Percentiles rank a stretch among this genome's conserved stretches.
Conservation (phyloP, 2,113 vertebrate species). For the Apaloderma vittatum region DNA sequence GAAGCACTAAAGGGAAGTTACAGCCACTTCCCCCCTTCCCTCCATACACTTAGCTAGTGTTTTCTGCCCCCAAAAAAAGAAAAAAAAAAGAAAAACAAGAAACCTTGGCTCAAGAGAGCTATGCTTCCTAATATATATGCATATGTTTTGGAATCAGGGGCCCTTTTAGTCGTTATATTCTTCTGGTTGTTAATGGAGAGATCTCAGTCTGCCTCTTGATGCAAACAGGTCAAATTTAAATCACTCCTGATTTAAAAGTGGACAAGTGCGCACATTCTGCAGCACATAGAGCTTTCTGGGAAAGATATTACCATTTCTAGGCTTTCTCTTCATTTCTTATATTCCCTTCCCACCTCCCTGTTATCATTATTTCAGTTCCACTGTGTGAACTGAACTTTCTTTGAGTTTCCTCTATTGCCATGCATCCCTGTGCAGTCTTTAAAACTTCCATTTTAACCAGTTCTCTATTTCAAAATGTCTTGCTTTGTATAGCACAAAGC, state of each 20-base stretch:
- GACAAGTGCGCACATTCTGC: background rate
- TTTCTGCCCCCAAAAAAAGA: background rate
- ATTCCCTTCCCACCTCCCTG: background rate
- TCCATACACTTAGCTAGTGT: fast-evolving
- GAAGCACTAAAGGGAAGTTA: background rate
- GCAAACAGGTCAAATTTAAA: background rate
- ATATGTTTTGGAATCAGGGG: background rate
- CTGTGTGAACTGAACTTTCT: background rate
- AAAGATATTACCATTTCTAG: background rate
- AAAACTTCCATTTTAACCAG: constrained; percentile 29
- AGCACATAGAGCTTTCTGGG: background rate
- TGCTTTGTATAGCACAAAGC: constrained; percentile 18
- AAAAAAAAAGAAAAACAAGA: too few species aligned
- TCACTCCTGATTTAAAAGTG: background rate
- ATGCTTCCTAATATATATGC: background rate
- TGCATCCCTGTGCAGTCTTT: background rate
- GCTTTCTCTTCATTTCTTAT: background rate
- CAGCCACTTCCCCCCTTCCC: background rate
- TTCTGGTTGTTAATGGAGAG: background rate
- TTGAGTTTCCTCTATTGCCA: background rate
- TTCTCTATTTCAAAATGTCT: background rate
- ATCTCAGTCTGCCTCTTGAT: background rate
- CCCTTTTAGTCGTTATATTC: background rate
- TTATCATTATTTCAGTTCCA: background rate
- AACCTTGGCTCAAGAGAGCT: background rate